phyloP scores from a whole-genome alignment of 2,113 vertebrate species.

The Crypturellus undulatus region DNA sequence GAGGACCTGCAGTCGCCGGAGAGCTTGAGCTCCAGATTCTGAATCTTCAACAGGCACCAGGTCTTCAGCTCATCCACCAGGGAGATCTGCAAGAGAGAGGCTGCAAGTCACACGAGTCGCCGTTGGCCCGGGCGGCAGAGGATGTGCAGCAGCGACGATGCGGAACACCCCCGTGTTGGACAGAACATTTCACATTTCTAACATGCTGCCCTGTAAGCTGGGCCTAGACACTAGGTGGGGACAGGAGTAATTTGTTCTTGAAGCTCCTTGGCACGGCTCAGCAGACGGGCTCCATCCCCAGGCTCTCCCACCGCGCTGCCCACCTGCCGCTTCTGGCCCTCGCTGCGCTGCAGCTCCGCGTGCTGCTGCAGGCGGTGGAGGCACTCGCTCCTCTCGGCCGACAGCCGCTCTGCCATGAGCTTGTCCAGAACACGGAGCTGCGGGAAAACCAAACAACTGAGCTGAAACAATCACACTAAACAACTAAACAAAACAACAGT shows the following conservation, averaged over 20 bases:
- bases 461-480: background rate
- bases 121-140: background rate
- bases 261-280: background rate
- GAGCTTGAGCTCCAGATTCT: constrained; percentile 88
- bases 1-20: constrained; percentile 80
- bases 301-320: background rate
- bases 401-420: constrained; percentile 89
- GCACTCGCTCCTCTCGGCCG: constrained; percentile 90
- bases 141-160: background rate
- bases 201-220: background rate
- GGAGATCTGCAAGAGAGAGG: constrained; percentile 80
- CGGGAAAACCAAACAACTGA: background rate
- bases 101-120: background rate
- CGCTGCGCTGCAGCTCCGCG: constrained; percentile 77
- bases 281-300: background rate
- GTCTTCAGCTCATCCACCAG: constrained; percentile 92
- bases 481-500: background rate
- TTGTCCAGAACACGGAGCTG: constrained; percentile 93
- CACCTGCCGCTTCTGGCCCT: constrained; percentile 91
- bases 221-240: background rate
- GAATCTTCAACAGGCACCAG: constrained; percentile 95
- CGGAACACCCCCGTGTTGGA: background rate
- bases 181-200: too few relatives aligned
- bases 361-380: constrained; percentile 89
- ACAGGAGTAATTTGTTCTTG: background rate